Percentiles rank a stretch among this genome's conserved stretches.
Conservation (phyloP, 2,113 vertebrate genomes). For the Platichthys flesus region DNA sequence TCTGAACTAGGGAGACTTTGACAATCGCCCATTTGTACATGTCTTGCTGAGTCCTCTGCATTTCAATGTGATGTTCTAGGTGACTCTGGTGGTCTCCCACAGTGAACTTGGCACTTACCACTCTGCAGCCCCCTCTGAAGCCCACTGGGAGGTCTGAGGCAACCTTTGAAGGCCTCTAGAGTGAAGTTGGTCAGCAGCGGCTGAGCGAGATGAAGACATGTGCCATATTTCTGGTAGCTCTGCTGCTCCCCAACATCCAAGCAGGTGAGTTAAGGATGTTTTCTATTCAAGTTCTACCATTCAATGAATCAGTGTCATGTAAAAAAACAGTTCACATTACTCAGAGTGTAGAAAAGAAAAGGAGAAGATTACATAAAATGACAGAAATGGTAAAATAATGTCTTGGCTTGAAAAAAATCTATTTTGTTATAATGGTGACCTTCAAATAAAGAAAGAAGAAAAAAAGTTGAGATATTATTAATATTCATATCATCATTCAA, state of each 20-base stretch:
- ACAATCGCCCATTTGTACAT: conserved; percentile 8
- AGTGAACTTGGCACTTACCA: conserved; percentile 24
- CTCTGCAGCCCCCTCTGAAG: conserved; percentile 17
- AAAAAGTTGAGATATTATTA: neutral
- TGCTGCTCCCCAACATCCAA: conserved; percentile 70
- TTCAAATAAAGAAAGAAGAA: neutral
- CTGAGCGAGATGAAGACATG: conserved; percentile 73
- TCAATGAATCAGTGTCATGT: neutral
- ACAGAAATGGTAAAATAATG: neutral
- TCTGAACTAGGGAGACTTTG: neutral
- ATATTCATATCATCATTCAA: neutral
- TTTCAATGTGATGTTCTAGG: conserved; percentile 52
- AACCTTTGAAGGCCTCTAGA: conserved; percentile 28
- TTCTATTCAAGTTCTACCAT: neutral
- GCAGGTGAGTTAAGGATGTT: conserved; percentile 65
- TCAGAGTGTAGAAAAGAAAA: neutral
- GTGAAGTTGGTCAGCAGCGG: conserved; percentile 23
- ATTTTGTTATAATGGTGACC: neutral
- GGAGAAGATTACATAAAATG: neutral
- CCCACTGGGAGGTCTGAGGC: conserved; percentile 20
- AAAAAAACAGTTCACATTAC: neutral
- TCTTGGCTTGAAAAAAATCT: neutral
- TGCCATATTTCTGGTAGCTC: conserved; percentile 48
- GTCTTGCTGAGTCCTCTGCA: conserved; percentile 31
- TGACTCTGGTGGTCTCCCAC: conserved; percentile 35